Conservation (phyloP, 2,113 vertebrate species). For the Thermophis baileyi region DNA sequence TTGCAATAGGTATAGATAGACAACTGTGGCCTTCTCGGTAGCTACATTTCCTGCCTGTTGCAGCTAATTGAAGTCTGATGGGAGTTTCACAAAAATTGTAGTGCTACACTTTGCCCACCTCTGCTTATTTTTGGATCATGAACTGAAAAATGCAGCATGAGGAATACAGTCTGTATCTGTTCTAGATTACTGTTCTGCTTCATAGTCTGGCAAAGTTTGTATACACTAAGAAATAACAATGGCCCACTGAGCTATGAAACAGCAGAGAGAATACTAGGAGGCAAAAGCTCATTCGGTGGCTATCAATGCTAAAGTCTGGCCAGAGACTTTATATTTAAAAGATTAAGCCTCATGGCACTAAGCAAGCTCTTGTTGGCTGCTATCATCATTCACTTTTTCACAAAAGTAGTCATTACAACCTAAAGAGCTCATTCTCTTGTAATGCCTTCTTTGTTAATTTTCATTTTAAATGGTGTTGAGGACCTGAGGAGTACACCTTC, state of each 20-base stretch:
- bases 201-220: neutral
- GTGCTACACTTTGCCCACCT: neutral
- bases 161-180: neutral
- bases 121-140: neutral
- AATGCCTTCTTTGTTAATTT: neutral
- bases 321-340: neutral
- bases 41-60: neutral
- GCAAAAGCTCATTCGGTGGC: neutral
- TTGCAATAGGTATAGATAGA: neutral
- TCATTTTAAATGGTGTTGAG: neutral
- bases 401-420: neutral
- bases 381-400: neutral
- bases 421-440: neutral
- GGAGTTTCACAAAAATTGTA: neutral
- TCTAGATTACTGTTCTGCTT: neutral
- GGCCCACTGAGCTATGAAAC: neutral
- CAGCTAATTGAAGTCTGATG: neutral
- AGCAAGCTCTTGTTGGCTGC: neutral
- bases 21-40: neutral
- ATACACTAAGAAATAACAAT: neutral
- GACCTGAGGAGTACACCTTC: neutral
- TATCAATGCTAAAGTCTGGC: neutral
- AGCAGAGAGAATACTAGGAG: neutral
- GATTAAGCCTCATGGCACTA: neutral
- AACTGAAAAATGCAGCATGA: neutral